Conservation (phyloP, 2,888 invertebrate genomes). For the Drosophila niveifrons region DNA sequence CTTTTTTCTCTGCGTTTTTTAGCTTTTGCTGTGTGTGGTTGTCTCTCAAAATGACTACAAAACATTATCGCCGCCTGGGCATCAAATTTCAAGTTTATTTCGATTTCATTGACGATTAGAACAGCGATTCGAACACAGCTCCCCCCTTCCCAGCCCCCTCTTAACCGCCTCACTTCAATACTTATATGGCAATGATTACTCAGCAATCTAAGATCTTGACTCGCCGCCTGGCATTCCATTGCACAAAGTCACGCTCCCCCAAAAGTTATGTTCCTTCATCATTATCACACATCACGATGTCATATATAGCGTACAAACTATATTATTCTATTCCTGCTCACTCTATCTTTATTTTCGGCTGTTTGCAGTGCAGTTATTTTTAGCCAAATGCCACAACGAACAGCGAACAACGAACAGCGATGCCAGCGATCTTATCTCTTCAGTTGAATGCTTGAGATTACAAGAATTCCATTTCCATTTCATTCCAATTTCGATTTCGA, state of each 20-base stretch:
- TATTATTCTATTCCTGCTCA: not conserved
- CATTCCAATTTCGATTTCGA: not conserved
- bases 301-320: too few relatives aligned
- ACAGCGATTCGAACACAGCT: slow-evolving; percentile 23
- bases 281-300: not conserved
- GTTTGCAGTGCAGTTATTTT: slow-evolving; percentile 2
- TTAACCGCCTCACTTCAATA: too few relatives aligned
- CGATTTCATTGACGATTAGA: slow-evolving; percentile 60
- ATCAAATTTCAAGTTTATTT: slow-evolving; percentile 73
- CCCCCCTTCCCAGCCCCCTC: not conserved
- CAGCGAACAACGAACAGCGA: not conserved
- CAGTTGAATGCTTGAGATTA: slow-evolving; percentile 7
- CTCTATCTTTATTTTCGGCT: not conserved
- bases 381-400: not conserved
- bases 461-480: slow-evolving; percentile 9
- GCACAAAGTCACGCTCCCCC: slow-evolving; percentile 25
- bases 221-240: slow-evolving; percentile 38
- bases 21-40: slow-evolving; percentile 32
- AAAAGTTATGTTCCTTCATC: slow-evolving; percentile 1
- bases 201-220: slow-evolving; percentile 32
- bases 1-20: slow-evolving; percentile 20
- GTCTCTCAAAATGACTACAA: slow-evolving; percentile 70
- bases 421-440: slow-evolving; percentile 13
- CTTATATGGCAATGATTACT: slow-evolving; percentile 18
- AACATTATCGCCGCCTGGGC: slow-evolving; percentile 68